A percentile compares a stretch with the other conserved stretches of the same genome.
Conservation (phyloP, 2,797 vertebrate species). For the Hypotaenidia okinawae region DNA sequence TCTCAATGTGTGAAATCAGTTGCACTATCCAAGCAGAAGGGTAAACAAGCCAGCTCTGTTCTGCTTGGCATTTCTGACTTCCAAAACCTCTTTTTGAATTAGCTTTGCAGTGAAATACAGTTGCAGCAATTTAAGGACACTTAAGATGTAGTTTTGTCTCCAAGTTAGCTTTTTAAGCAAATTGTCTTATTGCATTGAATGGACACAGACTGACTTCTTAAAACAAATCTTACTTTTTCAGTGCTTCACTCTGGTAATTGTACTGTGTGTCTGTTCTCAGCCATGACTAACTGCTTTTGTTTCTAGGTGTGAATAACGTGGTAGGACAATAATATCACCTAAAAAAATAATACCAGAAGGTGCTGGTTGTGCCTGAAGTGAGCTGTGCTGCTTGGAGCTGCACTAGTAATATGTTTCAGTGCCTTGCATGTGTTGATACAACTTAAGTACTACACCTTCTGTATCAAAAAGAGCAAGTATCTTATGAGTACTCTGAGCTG, state of each 20-base stretch:
- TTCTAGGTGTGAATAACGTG: neutral
- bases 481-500: neutral
- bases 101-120: neutral
- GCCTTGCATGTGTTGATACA: neutral
- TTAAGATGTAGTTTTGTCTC: neutral
- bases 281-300: neutral
- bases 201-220: neutral
- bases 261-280: neutral
- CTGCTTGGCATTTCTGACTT: neutral
- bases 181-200: neutral
- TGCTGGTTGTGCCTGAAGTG: neutral
- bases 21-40: neutral
- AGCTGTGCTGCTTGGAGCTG: neutral
- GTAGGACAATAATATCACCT: neutral
- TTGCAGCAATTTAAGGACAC: neutral
- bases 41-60: neutral
- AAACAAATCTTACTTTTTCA: neutral
- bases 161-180: neutral
- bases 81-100: neutral
- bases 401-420: neutral
- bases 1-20: accelerated
- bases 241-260: slow-evolving; percentile 9
- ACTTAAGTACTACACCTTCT: neutral
- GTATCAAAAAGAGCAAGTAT: neutral
- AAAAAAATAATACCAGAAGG: neutral